Percentiles rank a stretch among this genome's conserved stretches.
phyloP scores from a whole-genome alignment of 2,797 vertebrate genomes.

The Scolopax bukidnonensis region DNA sequence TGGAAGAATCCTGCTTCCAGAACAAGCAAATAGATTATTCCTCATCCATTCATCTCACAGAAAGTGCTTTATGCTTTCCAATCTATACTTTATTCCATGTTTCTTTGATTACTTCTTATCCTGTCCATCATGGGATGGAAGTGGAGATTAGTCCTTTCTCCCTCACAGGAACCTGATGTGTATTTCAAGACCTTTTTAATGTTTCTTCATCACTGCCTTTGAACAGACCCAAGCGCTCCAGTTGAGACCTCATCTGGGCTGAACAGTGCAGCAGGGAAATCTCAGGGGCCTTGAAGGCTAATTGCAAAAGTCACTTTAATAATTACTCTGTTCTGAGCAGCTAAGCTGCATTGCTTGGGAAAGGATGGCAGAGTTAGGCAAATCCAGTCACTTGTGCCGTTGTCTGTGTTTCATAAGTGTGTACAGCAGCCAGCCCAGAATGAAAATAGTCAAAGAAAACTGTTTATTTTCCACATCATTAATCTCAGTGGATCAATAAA shows the following conservation, averaged over 20 bases:
- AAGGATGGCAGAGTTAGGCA: not conserved
- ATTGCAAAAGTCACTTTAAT: conserved; percentile 1
- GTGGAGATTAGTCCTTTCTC: not conserved
- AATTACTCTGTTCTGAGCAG: not conserved
- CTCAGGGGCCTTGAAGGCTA: not conserved
- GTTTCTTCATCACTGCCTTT: not conserved
- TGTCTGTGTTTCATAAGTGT: not conserved
- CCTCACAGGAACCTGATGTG: rapidly evolving
- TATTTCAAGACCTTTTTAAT: not conserved
- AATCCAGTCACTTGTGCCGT: not conserved
- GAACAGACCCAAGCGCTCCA: not conserved
- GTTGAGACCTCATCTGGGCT: not conserved
- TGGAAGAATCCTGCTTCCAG: not conserved
- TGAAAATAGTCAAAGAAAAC: not conserved
- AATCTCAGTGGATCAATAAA: not conserved
- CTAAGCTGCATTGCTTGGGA: not conserved
- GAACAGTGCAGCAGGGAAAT: not conserved
- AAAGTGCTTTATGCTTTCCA: not conserved
- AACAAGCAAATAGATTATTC: not conserved
- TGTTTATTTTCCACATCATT: not conserved
- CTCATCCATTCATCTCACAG: not conserved
- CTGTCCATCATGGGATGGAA: not conserved
- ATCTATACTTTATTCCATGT: not conserved
- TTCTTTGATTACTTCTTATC: not conserved
- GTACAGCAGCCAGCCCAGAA: not conserved